These are phyloP conservation scores for Sebastes matsubarae DNA, from an alignment of 2,797 vertebrate genomes.

Conservation along the genomic window DNA sequence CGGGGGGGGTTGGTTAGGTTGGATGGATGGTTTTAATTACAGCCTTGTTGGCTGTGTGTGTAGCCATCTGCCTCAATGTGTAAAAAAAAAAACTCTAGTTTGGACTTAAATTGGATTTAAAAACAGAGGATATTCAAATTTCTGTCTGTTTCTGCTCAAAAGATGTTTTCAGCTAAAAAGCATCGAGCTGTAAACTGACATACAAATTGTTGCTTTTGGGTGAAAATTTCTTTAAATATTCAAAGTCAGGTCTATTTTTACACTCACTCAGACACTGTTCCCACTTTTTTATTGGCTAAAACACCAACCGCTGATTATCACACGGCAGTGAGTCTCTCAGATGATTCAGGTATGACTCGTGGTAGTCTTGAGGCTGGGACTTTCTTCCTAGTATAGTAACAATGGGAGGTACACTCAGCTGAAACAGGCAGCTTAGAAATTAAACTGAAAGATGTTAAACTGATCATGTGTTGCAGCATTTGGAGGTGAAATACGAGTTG, in stretches of 20 bases:
- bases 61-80: constrained; percentile 31
- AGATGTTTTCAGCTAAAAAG: background rate
- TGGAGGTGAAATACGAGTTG: background rate
- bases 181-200: background rate
- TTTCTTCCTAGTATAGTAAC: background rate
- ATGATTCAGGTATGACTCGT: background rate
- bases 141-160: background rate
- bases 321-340: background rate
- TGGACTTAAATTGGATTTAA: constrained; percentile 12
- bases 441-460: background rate
- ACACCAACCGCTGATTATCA: background rate
- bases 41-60: constrained; percentile 5
- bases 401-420: background rate
- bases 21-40: constrained; percentile 52
- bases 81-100: background rate
- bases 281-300: background rate
- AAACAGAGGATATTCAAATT: constrained; percentile 13
- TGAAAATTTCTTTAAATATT: background rate
- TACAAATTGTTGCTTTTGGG: background rate
- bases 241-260: background rate
- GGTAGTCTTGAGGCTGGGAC: background rate
- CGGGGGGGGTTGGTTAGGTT: background rate
- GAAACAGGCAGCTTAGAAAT: background rate
- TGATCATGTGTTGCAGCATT: background rate
- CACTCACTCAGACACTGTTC: background rate